Evolutionary conservation across 30 jellyfish, hydroid and myxozoan species (phyloP), one percentile per base, ranked within the genome.

Genomic region (Euphysa ruthae): DNA sequence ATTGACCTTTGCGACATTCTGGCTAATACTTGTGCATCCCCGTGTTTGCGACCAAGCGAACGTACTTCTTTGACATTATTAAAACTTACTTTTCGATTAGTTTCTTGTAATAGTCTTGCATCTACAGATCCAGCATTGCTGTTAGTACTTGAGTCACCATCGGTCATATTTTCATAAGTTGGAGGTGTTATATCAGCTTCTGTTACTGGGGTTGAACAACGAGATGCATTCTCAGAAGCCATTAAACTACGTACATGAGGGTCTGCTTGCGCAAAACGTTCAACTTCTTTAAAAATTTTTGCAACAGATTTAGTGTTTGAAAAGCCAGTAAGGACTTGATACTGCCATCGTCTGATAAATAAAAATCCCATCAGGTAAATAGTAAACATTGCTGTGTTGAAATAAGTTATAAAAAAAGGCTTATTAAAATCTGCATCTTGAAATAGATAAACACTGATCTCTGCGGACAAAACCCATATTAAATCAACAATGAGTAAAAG

Each of bases 351-450:
- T 56, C 64, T 62, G 74, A 74, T 71, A 69, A 81, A 81, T 51
- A 75, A 35, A 58, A 90, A 90, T 10, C 98, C 98, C 55, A 75
- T 8, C 33, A 90, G 71, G 62, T 75, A 90, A 5, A 62, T 6
- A 62, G 83, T 43, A 62, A 90, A 90, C 44, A 90, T 72, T 0
- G 92, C 57, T 10, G 98, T 90, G 57, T 90, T 90, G 29, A 84
- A 82, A 77, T 90, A 90, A 63, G 94, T 80, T 24, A 93, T 81
- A 71, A 90, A 90, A 71, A 81, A 90, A 15, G 98, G 98, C 70
- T 90, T 90, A 80, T 90, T 79, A 77, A 74, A 90, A 6, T 73
- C 46, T 42, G 62, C 77, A 15, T 90, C 31, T 8, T 58, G 55
- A 49, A 90, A 90, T 13, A 90, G 81, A 68, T 63, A 81, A 84